A percentile compares a stretch with the other conserved stretches of the same genome.
Conservation (phyloP, 2,113 vertebrate species). For the Glareola pratincola region DNA sequence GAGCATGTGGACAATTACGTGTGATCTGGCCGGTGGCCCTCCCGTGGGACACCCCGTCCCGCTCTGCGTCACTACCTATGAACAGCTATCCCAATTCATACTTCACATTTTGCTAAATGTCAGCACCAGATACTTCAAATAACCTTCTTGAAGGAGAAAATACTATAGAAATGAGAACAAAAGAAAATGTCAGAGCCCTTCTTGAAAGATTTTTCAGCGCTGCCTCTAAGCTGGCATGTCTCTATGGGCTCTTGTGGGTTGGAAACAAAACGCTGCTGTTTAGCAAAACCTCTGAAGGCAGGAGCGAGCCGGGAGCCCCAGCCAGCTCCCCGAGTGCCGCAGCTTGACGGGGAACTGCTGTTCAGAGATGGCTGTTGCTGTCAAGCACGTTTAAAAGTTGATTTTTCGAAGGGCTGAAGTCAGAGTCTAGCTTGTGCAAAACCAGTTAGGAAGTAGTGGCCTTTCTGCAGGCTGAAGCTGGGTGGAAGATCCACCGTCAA, state of each 20-base stretch:
- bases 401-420: not conserved
- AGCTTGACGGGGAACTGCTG: not conserved
- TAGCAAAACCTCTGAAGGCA: constrained; percentile 5
- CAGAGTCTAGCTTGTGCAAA: not conserved
- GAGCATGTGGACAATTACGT: not conserved
- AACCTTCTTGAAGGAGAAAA: constrained; percentile 13
- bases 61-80: constrained; percentile 3
- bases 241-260: constrained; percentile 59
- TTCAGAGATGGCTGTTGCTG: not conserved
- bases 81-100: constrained; percentile 32
- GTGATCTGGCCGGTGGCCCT: not conserved
- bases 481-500: not conserved
- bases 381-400: not conserved
- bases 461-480: not conserved
- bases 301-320: not conserved
- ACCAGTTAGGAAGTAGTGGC: not conserved
- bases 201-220: not conserved
- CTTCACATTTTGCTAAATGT: constrained; percentile 42
- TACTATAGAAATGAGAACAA: constrained; percentile 48
- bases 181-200: constrained; percentile 43
- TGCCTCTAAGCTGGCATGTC: constrained; percentile 46
- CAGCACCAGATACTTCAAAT: constrained; percentile 44
- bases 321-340: not conserved
- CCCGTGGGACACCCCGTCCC: not conserved
- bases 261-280: constrained; percentile 64